Conservation (phyloP, 2,797 vertebrate species). For the Tokudaia muenninki region DNA sequence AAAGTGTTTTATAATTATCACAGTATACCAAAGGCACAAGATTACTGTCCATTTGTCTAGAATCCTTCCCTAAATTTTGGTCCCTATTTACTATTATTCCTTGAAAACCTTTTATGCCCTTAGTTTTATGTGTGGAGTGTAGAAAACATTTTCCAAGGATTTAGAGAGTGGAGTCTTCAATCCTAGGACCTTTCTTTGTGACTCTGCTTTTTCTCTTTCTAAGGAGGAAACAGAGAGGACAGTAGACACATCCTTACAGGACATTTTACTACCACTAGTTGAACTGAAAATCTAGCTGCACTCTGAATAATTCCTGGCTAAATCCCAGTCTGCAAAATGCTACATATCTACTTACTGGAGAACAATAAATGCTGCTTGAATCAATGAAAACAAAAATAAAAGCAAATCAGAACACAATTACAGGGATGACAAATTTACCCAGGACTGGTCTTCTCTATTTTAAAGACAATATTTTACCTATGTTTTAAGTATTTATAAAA, state of each 20-base stretch:
- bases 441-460: not conserved
- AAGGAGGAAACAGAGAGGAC: slow-evolving; percentile 80
- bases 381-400: slow-evolving; percentile 10
- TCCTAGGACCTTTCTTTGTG: not conserved
- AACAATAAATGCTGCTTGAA: not conserved
- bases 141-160: not conserved
- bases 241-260: slow-evolving; percentile 49
- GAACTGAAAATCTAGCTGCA: slow-evolving; percentile 81
- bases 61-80: not conserved
- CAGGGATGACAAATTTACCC: slow-evolving; percentile 14
- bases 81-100: not conserved
- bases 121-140: not conserved
- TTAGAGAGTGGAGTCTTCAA: not conserved
- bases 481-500: slow-evolving; percentile 71
- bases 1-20: not conserved
- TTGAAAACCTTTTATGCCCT: not conserved
- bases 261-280: slow-evolving; percentile 81
- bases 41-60: not conserved
- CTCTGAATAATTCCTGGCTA: slow-evolving; percentile 69
- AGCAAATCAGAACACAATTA: slow-evolving; percentile 17
- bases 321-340: slow-evolving; percentile 63
- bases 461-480: slow-evolving; percentile 58
- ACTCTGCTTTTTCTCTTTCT: not conserved
- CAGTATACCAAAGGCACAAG: not conserved
- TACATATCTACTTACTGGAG: not conserved